Percentiles rank a stretch among this genome's conserved stretches.
Conservation (phyloP, 2,888 invertebrate species). For the Strigamia maritima region DNA sequence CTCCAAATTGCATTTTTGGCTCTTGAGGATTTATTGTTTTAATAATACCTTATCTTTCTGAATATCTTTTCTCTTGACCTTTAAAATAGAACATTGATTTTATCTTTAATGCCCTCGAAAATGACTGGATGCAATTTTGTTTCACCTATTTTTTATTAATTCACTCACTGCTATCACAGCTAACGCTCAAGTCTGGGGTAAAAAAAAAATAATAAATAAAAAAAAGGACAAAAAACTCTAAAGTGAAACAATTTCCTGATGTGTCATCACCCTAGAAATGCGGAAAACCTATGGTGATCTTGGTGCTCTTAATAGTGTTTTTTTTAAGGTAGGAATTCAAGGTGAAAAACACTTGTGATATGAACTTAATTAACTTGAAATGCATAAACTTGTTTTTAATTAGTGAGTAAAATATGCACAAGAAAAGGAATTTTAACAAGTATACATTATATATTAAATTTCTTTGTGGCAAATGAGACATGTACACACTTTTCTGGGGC, state of each 20-base stretch:
- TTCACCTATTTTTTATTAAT: background rate
- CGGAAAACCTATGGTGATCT: background rate
- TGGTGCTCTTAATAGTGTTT: background rate
- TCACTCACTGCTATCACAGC: background rate
- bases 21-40: background rate
- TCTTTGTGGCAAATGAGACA: too few species aligned
- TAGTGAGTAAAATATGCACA: too few species aligned
- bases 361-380: background rate
- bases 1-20: background rate
- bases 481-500: too few species aligned
- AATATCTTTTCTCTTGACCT: background rate
- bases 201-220: background rate
- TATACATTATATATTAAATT: too few species aligned
- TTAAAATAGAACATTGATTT: slow-evolving; percentile 8
- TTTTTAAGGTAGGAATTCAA: background rate
- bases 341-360: background rate
- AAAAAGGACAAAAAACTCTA: background rate
- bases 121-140: background rate
- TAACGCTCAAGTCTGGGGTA: too few species aligned
- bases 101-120: background rate
- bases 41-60: background rate
- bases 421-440: too few species aligned
- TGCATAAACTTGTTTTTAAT: background rate
- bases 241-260: background rate
- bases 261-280: slow-evolving; percentile 1